Conservation (phyloP, 2,113 vertebrate genomes). For the Benthochromis sp. region DNA sequence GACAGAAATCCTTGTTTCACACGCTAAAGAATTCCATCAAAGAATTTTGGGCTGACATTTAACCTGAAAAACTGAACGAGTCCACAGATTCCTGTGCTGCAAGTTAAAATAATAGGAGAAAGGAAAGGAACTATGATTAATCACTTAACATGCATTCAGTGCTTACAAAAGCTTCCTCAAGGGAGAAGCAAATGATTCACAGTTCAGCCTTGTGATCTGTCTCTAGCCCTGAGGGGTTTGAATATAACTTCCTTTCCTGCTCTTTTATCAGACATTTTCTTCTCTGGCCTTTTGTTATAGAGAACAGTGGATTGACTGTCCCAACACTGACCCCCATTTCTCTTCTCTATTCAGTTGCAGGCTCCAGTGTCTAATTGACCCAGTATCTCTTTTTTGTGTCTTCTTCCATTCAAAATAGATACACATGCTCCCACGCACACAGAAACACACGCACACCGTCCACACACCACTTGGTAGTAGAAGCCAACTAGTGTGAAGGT, state of each 20-base stretch:
- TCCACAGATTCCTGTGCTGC: neutral
- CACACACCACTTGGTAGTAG: neutral
- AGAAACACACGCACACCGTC: neutral
- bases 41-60: neutral
- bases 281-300: slow-evolving; percentile 35
- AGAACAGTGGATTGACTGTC: slow-evolving; percentile 13
- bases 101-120: neutral
- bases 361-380: slow-evolving; percentile 16
- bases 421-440: neutral
- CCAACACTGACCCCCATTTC: neutral
- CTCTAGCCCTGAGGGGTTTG: neutral
- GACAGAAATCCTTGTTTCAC: neutral
- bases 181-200: neutral
- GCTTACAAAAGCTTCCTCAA: neutral
- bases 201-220: neutral
- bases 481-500: slow-evolving; percentile 48
- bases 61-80: neutral
- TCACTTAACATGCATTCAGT: neutral
- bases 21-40: neutral
- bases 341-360: neutral
- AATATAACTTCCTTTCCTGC: neutral
- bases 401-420: neutral
- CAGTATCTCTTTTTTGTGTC: neutral
- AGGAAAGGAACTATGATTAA: neutral
- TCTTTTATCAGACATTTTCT: slow-evolving; percentile 25